phyloP scores from a whole-genome alignment of 2,113 vertebrate species.

The Polypterus bichir region DNA sequence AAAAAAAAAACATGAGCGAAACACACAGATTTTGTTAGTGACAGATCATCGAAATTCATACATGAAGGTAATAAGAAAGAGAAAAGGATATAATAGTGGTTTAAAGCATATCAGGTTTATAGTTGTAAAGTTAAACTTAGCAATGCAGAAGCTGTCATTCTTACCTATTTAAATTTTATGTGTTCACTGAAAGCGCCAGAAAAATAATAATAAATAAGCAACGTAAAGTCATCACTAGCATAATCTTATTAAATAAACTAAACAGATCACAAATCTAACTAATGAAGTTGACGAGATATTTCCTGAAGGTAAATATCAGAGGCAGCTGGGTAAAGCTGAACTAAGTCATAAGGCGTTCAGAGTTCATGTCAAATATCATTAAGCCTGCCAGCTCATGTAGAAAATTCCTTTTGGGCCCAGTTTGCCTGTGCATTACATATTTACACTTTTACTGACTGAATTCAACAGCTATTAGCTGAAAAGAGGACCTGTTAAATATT shows the following conservation, averaged over 20 bases:
- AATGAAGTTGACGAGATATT: background rate
- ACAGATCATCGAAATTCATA: too few relatives aligned
- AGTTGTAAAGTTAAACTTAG: too few relatives aligned
- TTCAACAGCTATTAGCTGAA: too few relatives aligned
- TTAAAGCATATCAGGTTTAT: too few relatives aligned
- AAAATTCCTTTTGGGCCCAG: background rate
- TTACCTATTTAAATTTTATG: background rate
- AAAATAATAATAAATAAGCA: background rate
- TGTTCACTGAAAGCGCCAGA: background rate
- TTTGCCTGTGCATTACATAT: background rate
- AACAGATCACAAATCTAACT: background rate
- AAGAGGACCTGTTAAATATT: too few relatives aligned
- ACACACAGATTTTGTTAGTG: too few relatives aligned
- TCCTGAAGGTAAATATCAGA: background rate
- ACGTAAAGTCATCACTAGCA: background rate
- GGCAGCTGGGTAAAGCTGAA: background rate
- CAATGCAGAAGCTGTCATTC: too few relatives aligned
- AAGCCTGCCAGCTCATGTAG: background rate
- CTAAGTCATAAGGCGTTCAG: background rate
- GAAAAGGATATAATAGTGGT: too few relatives aligned
- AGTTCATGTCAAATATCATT: background rate
- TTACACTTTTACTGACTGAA: background rate
- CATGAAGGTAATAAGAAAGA: too few relatives aligned
- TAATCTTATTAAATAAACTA: background rate
- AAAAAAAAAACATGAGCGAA: too few relatives aligned